Conservation (phyloP, 2,113 vertebrate genomes). For the Electrona antarctica region DNA sequence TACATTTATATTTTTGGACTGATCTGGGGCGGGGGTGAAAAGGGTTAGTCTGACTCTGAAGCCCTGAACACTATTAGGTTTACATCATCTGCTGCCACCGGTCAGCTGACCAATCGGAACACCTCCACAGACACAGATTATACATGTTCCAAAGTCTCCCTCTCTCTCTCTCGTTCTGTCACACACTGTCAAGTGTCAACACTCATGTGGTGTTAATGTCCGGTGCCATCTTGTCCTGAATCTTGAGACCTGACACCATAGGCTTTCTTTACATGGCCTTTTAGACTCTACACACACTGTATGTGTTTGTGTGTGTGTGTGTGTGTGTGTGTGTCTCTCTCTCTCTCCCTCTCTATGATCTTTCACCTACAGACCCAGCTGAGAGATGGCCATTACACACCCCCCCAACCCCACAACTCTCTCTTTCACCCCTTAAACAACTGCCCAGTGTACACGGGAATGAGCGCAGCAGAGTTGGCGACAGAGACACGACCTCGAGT, state of each 20-base stretch:
- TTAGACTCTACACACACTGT: conserved; percentile 32
- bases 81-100: background rate
- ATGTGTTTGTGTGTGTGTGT: too few species aligned
- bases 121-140: conserved; percentile 1
- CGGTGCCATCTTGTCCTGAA: conserved; percentile 60
- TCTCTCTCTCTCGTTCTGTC: background rate
- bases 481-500: background rate
- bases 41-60: too few species aligned
- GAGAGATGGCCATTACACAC: conserved; percentile 21
- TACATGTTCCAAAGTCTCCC: background rate
- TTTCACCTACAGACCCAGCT: conserved; percentile 57
- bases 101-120: background rate
- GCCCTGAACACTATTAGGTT: background rate
- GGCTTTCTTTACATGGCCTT: conserved; percentile 57
- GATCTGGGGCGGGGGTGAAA: too few species aligned
- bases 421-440: conserved; percentile 27
- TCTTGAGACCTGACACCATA: conserved; percentile 63
- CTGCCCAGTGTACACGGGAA: background rate
- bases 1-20: too few species aligned
- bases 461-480: background rate
- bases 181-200: conserved; percentile 5
- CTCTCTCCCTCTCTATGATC: conserved; percentile 39
- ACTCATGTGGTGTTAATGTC: conserved; percentile 22
- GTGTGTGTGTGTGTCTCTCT: too few species aligned
- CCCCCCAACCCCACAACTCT: conserved; percentile 13